These are phyloP conservation scores for Samia ricini DNA, from an alignment of 1,140 invertebrate species.

Conservation along the genomic window DNA sequence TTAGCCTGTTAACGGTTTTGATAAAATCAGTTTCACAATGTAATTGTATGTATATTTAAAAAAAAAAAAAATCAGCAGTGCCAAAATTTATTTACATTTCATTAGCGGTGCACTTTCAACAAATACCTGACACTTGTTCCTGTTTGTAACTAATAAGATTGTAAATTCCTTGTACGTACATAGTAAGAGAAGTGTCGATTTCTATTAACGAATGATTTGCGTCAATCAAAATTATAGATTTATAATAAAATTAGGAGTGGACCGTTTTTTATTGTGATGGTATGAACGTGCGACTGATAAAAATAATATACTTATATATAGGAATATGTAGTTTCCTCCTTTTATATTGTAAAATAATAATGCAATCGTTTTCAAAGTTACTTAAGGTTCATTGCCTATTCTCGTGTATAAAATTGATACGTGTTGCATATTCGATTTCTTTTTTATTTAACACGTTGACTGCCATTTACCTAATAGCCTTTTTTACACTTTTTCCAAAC, in stretches of 20 bases:
- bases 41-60: not conserved
- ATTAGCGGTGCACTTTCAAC: not conserved
- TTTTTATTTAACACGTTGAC: too few species aligned
- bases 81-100: not conserved
- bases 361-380: not conserved
- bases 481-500: too few species aligned
- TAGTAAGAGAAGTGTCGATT: not conserved
- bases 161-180: not conserved
- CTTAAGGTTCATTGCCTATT: not conserved
- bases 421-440: not conserved
- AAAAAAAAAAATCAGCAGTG: not conserved
- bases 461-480: too few species aligned
- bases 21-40: too few species aligned
- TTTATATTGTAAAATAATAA: slow-evolving; percentile 2
- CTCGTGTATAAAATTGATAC: not conserved
- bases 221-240: not conserved
- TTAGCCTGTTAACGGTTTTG: too few species aligned
- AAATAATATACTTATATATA: not conserved
- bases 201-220: not conserved
- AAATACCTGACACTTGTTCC: not conserved
- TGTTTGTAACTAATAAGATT: not conserved
- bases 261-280: not conserved
- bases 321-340: not conserved
- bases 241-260: not conserved
- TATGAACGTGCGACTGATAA: not conserved